phyloP scores from a whole-genome alignment of 2,888 invertebrate genomes.

The Acanthacorydalis orientalis region DNA sequence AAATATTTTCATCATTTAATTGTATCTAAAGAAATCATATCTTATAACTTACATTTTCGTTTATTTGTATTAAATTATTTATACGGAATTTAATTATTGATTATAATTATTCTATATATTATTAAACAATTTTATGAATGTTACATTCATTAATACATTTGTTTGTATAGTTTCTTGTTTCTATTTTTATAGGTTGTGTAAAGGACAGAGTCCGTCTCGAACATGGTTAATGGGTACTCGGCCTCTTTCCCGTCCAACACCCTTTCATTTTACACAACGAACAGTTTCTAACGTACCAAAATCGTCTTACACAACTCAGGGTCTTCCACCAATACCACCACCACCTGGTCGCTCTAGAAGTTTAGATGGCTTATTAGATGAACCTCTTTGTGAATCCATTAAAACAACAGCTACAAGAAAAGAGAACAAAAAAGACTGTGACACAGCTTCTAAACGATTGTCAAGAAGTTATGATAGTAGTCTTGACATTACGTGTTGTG shows the following conservation, averaged over 20 bases:
- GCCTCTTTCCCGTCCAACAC: constrained; percentile 24
- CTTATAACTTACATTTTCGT: too few relatives aligned
- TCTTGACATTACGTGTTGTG: constrained; percentile 1
- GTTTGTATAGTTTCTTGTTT: too few relatives aligned
- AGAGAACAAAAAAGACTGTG: constrained; percentile 1
- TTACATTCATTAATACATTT: too few relatives aligned
- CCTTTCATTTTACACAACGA: constrained; percentile 21
- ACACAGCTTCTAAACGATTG: constrained; percentile 10
- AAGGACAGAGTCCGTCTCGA: constrained; percentile 46
- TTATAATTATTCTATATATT: too few relatives aligned
- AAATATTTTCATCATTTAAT: too few relatives aligned
- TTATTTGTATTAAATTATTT: too few relatives aligned
- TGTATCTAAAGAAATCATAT: too few relatives aligned
- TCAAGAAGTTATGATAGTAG: constrained; percentile 20
- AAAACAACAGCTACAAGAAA: neutral
- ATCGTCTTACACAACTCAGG: constrained; percentile 17
- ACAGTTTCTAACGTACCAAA: constrained; percentile 18
- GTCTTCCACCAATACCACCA: constrained; percentile 8
- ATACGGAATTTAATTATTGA: too few relatives aligned
- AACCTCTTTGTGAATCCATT: constrained; percentile 11
- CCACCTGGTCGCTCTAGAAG: constrained; percentile 38
- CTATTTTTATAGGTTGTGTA: constrained; percentile 45
- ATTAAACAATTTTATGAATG: too few relatives aligned
- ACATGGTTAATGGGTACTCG: constrained; percentile 34
- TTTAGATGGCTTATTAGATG: constrained; percentile 41